Conservation (phyloP, 23 tunicate genomes). For the Botrylloides violaceus region DNA sequence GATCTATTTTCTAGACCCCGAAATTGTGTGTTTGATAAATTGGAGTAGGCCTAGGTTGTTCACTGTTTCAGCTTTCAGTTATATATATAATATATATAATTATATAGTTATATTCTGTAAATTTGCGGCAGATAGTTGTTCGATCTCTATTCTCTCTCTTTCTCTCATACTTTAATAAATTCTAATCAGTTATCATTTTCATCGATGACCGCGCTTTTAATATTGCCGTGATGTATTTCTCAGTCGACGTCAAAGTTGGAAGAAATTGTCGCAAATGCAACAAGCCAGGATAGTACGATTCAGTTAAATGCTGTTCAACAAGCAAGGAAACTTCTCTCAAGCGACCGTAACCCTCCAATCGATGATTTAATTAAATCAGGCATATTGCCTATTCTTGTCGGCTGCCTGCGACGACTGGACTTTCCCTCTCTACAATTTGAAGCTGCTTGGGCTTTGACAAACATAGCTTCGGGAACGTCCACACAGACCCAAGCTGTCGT, state of each 20-base stretch:
- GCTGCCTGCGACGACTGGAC: conserved; percentile 67
- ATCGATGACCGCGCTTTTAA: too few species aligned
- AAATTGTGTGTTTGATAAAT: too few species aligned
- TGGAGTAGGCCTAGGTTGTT: too few species aligned
- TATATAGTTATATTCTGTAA: too few species aligned
- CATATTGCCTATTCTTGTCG: conserved; percentile 84
- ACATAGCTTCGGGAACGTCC: conserved; percentile 96
- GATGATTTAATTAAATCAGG: conserved; percentile 96
- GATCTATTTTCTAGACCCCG: too few species aligned
- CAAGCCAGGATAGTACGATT: conserved; percentile 49
- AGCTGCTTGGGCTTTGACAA: conserved; percentile 99
- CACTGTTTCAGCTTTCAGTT: too few species aligned
- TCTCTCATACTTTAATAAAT: too few species aligned
- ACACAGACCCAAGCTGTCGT: conserved; percentile 98
- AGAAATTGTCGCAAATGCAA: conserved; percentile 89
- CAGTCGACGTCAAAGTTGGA: conserved; percentile 39
- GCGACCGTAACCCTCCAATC: conserved; percentile 97
- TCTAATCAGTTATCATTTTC: too few species aligned
- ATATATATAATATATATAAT: too few species aligned
- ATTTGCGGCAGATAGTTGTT: too few species aligned
- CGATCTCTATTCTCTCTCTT: too few species aligned
- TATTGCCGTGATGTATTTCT: too few species aligned
- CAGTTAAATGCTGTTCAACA: conserved; percentile 91
- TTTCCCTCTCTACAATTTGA: conserved; percentile 86
- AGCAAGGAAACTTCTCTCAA: conserved; percentile 90